A percentile compares a stretch with the other conserved stretches of the same genome.
These are phyloP conservation scores for Xanthia togata DNA, from an alignment of 2,888 invertebrate genomes.

Conservation along the genomic window DNA sequence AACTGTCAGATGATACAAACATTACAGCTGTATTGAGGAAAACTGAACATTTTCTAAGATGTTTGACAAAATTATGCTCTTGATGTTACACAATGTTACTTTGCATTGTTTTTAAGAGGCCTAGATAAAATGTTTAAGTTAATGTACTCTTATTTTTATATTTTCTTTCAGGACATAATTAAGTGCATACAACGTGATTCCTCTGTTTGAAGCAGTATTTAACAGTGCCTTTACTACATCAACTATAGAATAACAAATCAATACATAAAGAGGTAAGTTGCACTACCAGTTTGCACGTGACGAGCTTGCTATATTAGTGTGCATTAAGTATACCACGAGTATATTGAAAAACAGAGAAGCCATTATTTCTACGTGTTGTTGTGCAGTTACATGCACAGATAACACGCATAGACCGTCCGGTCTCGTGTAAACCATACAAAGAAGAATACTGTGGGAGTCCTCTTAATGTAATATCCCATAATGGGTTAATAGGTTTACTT, in stretches of 20 bases:
- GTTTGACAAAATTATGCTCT: neutral
- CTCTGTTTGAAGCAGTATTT: neutral
- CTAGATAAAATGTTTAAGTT: too few species aligned
- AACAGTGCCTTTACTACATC: neutral
- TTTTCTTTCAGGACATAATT: neutral
- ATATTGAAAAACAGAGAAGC: neutral
- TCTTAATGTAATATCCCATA: too few species aligned
- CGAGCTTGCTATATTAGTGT: conserved; percentile 6
- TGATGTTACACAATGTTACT: neutral
- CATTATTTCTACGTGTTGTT: neutral
- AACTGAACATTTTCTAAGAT: neutral
- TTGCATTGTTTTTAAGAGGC: neutral
- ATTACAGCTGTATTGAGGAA: conserved; percentile 3
- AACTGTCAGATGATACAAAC: conserved; percentile 11
- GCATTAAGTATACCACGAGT: neutral
- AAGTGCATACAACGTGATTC: neutral
- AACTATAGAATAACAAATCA: conserved; percentile 17
- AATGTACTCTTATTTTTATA: neutral
- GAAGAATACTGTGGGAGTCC: neutral
- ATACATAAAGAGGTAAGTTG: conserved; percentile 3
- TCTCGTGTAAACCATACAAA: neutral
- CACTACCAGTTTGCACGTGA: conserved; percentile 19
- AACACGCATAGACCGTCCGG: neutral
- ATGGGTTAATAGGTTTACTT: neutral
- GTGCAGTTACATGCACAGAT: neutral